Conservation (phyloP, 2,888 invertebrate genomes). For the Agrotis ipsilon region DNA sequence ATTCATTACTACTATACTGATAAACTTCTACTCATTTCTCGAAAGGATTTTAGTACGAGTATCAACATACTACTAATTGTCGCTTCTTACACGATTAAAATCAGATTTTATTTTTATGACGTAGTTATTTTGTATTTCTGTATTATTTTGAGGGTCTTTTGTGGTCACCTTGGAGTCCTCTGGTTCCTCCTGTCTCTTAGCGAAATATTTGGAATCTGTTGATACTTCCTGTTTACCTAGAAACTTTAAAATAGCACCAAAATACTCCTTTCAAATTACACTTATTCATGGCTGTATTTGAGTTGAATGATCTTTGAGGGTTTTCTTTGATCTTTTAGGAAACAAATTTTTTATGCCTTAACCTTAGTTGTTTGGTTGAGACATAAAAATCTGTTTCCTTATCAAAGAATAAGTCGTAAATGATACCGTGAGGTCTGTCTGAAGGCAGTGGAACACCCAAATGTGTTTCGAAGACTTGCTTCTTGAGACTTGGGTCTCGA, state of each 20-base stretch:
- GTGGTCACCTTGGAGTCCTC: constrained; percentile 53
- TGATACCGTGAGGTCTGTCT: no score
- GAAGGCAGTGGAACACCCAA: no score
- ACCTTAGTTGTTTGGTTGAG: not conserved
- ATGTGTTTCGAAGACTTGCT: no score
- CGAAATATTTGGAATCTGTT: constrained; percentile 56
- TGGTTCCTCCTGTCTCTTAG: constrained; percentile 61
- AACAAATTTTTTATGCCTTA: not conserved
- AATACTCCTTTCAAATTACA: constrained; percentile 63
- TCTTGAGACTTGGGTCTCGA: no score
- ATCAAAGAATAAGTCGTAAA: no score
- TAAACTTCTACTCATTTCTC: not conserved
- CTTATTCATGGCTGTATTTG: constrained; percentile 30
- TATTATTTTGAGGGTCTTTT: constrained; percentile 50
- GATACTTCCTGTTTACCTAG: constrained; percentile 65
- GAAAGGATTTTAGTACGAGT: constrained; percentile 6
- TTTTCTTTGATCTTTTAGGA: constrained; percentile 9
- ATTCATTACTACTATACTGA: no score
- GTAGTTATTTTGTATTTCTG: constrained; percentile 30
- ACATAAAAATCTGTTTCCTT: no score
- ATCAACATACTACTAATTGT: constrained; percentile 11
- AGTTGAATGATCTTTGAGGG: constrained; percentile 38
- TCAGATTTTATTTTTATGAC: constrained; percentile 18
- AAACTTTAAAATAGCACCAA: constrained; percentile 62
- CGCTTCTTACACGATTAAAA: constrained; percentile 14